Evolutionary conservation across 2,113 vertebrate species (phyloP).

Genomic region (Mormoops blainvillei): DNA sequence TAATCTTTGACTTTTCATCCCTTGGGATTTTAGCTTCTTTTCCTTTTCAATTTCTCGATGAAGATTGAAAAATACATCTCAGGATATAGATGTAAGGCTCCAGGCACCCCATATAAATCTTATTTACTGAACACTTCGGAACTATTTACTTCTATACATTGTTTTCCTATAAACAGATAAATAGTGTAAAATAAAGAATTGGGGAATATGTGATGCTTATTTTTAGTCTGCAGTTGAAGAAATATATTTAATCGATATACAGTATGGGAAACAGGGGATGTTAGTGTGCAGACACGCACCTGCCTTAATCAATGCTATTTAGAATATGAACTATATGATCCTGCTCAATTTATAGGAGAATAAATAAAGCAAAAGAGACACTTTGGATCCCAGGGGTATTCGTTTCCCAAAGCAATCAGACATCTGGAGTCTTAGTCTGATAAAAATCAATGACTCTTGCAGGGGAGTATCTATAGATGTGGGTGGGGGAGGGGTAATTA

Average conservation of each 20-base stretch:
- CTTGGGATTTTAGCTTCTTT: neutral
- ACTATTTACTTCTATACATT: neutral
- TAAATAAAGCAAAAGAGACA: conserved; percentile 40
- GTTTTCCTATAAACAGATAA: conserved; percentile 3
- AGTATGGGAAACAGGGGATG: neutral
- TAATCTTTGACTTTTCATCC: conserved; percentile 32
- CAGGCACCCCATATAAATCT: neutral
- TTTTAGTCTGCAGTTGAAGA: neutral
- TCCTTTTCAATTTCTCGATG: neutral
- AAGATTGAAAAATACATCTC: neutral
- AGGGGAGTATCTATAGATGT: conserved; percentile 41
- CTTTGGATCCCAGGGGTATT: conserved; percentile 30
- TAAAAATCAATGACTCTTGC: conserved; percentile 68
- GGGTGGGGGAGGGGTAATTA: neutral
- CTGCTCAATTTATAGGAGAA: conserved; percentile 44
- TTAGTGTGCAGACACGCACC: neutral
- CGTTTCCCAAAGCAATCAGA: neutral
- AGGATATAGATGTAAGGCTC: neutral
- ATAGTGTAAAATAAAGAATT: conserved; percentile 3
- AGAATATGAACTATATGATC: conserved; percentile 39
- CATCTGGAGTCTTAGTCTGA: conserved; percentile 45
- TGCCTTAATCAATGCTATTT: conserved; percentile 34
- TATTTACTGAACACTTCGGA: conserved; percentile 2
- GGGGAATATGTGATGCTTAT: neutral
- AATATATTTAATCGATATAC: neutral